Base-by-base conservation (phyloP, 2,113 vertebrate genomes). In the Bubo bubo region DNA sequence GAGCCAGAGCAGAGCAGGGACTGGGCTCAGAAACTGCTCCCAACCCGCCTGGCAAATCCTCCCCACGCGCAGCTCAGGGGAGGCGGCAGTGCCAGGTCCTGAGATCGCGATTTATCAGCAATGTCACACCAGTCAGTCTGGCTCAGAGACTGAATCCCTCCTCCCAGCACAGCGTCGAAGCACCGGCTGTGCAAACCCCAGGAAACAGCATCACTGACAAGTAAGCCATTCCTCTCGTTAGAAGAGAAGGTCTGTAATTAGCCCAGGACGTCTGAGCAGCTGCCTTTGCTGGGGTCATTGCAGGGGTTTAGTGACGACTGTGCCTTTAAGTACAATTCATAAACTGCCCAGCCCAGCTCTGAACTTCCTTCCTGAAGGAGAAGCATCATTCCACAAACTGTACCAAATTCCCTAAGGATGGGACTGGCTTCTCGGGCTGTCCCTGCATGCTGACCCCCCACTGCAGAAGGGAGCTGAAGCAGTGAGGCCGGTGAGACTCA, bases 371-470 rank as follows among this genome's bases (percentile, higher is more conserved):
- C 49, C 35, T 6, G 2, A 41, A 37, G 23, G 59, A 59, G 79
- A 49, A 66, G 27, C 35, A 37, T 22, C 41, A 8, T 30, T 30
- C 75, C 53, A 62, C 56, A 39, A 35, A 53, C 28, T 12, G 30
- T 56, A 41, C 18, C 27, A 20, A n/a, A 43, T 8, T 43, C 86
- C 56, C 41, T 32, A 20, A 23, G 82, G 70, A 60, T 4, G 18
- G n/a, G 6, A 32, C 47, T 22, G 13, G 19, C n/a, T 50, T 34
- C 55, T 55, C 0, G 0, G 52, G 32, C n/a, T 10, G 2, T 12
- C 23, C 49, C 24, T 19, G 12, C 1, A 0, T 30, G 58, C 81
- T 71, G 59, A 6, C 6, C 19, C 34, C 11, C 19, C 4, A 1
- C 26, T 24, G 52, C 37, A 62, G 67, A 30, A 63, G 52, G 35